Percentiles rank a stretch among this genome's conserved stretches.
phyloP scores from a whole-genome alignment of 2,113 vertebrate genomes.

The Trachemys scripta region DNA sequence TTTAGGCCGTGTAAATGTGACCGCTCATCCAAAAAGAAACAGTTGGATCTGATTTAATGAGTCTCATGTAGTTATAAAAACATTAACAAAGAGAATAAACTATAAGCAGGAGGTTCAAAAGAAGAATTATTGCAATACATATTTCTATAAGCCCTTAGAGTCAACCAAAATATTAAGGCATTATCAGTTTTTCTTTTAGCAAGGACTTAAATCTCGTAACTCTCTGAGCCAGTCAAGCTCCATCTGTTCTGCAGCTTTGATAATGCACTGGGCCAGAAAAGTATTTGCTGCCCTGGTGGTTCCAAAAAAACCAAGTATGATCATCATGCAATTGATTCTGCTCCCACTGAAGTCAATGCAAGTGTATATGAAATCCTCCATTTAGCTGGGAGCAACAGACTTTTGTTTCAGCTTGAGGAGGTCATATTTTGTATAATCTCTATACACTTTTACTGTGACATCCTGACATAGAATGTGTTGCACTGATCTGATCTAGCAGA shows the following conservation, averaged over 20 bases:
- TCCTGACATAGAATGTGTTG: background rate
- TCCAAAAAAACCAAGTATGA: background rate
- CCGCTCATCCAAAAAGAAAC: background rate
- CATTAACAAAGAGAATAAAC: background rate
- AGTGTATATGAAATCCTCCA: background rate
- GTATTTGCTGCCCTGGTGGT: rapidly evolving
- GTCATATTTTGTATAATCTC: background rate
- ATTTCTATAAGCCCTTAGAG: background rate
- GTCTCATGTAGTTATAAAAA: background rate
- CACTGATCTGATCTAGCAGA: background rate
- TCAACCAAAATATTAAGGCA: background rate
- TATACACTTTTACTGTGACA: background rate
- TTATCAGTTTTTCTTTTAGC: background rate
- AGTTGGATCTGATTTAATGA: background rate
- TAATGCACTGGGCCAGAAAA: background rate
- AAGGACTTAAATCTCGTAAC: background rate
- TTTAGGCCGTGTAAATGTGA: background rate
- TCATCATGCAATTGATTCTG: rapidly evolving
- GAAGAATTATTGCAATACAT: background rate
- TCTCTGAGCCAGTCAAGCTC: rapidly evolving
- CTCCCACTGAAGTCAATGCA: background rate
- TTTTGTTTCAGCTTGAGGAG: background rate
- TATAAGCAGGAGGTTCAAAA: background rate
- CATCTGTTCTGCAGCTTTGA: background rate
- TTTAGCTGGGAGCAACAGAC: background rate